Conservation (phyloP, 2,888 invertebrate genomes). For the Crioceris asparagi region DNA sequence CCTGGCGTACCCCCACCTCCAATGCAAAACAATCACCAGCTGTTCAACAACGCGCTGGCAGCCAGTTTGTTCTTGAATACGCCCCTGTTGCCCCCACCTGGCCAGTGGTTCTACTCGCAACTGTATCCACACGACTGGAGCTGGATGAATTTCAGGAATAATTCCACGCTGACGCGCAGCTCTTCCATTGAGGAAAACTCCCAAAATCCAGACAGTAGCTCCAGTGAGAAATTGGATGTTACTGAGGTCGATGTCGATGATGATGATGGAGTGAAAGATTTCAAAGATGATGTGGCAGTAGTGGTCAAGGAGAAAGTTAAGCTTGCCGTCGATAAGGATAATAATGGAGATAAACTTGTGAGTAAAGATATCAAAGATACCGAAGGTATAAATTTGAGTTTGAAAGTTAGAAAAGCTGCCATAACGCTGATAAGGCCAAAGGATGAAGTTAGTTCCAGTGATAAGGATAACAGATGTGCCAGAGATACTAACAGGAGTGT, state of each 20-base stretch:
- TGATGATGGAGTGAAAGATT: constrained; percentile 21
- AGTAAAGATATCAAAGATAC: constrained; percentile 16
- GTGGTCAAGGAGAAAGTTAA: constrained; percentile 12
- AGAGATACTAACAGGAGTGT: constrained; percentile 54
- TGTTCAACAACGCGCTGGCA: constrained; percentile 49
- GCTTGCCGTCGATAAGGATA: constrained; percentile 8
- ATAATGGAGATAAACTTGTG: constrained; percentile 11
- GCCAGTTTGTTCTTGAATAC: constrained; percentile 66
- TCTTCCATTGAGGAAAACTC: constrained; percentile 21
- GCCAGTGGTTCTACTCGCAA: constrained; percentile 70
- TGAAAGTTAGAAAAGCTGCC: constrained; percentile 31
- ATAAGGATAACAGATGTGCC: constrained; percentile 33
- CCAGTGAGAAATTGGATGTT: constrained; percentile 28
- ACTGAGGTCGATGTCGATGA: constrained; percentile 25
- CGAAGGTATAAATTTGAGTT: constrained; percentile 34
- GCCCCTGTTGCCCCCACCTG: constrained; percentile 62
- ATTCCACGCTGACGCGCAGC: constrained; percentile 15
- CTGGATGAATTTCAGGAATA: constrained; percentile 48
- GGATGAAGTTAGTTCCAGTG: constrained; percentile 36
- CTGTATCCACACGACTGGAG: constrained; percentile 61
- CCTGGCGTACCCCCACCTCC: constrained; percentile 34
- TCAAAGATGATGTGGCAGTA: no score
- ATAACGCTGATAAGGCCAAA: constrained; percentile 36
- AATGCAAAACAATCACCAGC: constrained; percentile 33
- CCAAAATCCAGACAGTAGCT: constrained; percentile 27